Conservation (phyloP, 2,797 vertebrate genomes). For the Muscicapa comitata region DNA sequence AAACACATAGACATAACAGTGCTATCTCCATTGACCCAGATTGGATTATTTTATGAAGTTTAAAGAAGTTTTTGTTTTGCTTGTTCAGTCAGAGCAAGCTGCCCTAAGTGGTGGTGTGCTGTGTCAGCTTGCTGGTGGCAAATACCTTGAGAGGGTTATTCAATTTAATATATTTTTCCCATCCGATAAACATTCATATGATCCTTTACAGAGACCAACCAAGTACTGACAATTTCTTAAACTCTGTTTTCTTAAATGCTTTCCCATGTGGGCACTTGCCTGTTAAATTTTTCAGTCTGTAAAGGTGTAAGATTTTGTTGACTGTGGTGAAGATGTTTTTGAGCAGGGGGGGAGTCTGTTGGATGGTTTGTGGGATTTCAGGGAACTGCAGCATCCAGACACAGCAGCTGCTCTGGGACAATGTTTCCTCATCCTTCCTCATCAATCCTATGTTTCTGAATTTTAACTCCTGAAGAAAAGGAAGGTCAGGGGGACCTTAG, state of each 20-base stretch:
- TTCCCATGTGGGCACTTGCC: not conserved
- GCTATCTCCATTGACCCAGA: not conserved
- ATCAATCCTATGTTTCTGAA: not conserved
- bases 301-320: not conserved
- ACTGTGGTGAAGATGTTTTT: not conserved
- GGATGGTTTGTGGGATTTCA: not conserved
- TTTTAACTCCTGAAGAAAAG: not conserved
- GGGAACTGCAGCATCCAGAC: not conserved
- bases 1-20: not conserved
- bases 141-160: not conserved
- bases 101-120: not conserved
- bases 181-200: not conserved
- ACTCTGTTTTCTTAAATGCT: not conserved
- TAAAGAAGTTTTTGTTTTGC: not conserved
- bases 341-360: not conserved
- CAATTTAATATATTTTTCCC: not conserved
- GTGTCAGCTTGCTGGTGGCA: not conserved
- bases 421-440: not conserved
- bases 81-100: not conserved
- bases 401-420: not conserved
- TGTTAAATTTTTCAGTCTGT: not conserved
- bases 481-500: too few relatives aligned
- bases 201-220: not conserved
- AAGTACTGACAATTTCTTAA: not conserved
- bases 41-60: not conserved